Evolutionary conservation across 2,888 invertebrate genomes (phyloP), one percentile per base, ranked within the genome.

Genomic region (Harpalus rubripes): DNA sequence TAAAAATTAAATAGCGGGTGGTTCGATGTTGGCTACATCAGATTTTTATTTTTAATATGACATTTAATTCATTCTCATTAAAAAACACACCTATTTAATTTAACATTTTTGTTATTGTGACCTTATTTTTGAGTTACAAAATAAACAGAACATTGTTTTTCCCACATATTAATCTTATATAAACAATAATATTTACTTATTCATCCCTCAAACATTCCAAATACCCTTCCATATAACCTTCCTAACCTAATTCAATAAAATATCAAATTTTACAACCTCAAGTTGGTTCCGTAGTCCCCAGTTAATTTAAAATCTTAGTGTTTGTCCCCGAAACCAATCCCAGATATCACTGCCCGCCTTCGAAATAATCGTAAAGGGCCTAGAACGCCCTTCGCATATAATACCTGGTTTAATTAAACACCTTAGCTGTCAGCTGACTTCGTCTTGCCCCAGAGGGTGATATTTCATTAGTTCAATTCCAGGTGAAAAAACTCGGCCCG

Each of bases 381-480:
- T 58, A 16, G 59, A 22, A 79, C 59, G 79, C 56, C 32, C 26
- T 18, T 22, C 56, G 59, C 79, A 59, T 79, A 79, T 26, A 79
- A 79, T 59, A 59, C 79, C 59, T 59, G 79, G 16, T 59, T 79
- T 79, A 79, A 79, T 79, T 79, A 79, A 79, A 79, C 79, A 79
- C 79, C 79, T 79, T 79, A 59, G 58, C 18, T 26, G 63, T 79
- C 59, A 59, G 58, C 18, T 26, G 63, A 8, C 2, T 26, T 18
- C 26, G 63, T 1, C 26, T 22, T 12, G n/a, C 79, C 79, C 79
- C 7, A 15, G 58, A 32, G 79, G 52, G 15, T 39, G 15, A 79
- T 79, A 79, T 79, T 16, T 79, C 79, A 79, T 58, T 59, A 18
- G 79, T 79, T 79, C 79, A 79, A 79, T 79, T 79, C 58, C 79